A percentile compares a stretch with the other conserved stretches of the same genome.
phyloP scores from a whole-genome alignment of 2,113 vertebrate species.

The Mus spicilegus region DNA sequence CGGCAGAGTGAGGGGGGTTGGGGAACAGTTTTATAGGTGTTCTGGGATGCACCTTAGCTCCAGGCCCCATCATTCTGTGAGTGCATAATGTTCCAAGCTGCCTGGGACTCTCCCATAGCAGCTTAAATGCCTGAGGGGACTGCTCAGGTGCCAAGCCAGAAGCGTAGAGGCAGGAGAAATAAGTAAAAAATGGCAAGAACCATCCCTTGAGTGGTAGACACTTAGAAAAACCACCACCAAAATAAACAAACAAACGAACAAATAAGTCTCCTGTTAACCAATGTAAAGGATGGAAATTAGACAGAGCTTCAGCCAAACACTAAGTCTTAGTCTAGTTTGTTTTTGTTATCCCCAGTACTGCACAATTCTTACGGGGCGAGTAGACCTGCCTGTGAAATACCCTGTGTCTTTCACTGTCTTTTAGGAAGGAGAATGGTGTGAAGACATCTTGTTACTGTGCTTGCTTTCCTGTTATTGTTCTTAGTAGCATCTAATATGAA shows the following conservation, averaged over 20 bases:
- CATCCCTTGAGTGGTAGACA: slow-evolving; percentile 50
- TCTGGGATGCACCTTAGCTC: slow-evolving; percentile 63
- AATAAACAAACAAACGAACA: neutral
- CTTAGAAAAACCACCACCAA: slow-evolving; percentile 40
- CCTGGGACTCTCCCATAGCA: slow-evolving; percentile 40
- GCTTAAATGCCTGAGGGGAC: slow-evolving; percentile 58
- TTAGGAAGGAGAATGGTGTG: slow-evolving; percentile 59
- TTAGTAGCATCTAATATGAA: slow-evolving; percentile 69
- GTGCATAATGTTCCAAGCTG: neutral
- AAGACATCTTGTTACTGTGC: slow-evolving; percentile 59
- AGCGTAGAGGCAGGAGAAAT: slow-evolving; percentile 60
- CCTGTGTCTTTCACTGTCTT: slow-evolving; percentile 38
- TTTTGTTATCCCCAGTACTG: slow-evolving; percentile 15
- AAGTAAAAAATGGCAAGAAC: neutral
- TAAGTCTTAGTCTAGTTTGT: slow-evolving; percentile 59
- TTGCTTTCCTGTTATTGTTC: slow-evolving; percentile 66
- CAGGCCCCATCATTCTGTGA: slow-evolving; percentile 47
- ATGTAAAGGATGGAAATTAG: slow-evolving; percentile 63
- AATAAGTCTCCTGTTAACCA: slow-evolving; percentile 22
- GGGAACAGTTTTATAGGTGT: slow-evolving; percentile 43
- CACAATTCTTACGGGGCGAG: slow-evolving; percentile 16
- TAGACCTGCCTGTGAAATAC: slow-evolving; percentile 14
- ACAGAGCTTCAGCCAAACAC: slow-evolving; percentile 45
- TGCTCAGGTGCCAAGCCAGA: slow-evolving; percentile 51
- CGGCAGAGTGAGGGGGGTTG: slow-evolving; percentile 37